Base-by-base conservation (phyloP, 2,113 vertebrate genomes). In the Centrocercus urophasianus region DNA sequence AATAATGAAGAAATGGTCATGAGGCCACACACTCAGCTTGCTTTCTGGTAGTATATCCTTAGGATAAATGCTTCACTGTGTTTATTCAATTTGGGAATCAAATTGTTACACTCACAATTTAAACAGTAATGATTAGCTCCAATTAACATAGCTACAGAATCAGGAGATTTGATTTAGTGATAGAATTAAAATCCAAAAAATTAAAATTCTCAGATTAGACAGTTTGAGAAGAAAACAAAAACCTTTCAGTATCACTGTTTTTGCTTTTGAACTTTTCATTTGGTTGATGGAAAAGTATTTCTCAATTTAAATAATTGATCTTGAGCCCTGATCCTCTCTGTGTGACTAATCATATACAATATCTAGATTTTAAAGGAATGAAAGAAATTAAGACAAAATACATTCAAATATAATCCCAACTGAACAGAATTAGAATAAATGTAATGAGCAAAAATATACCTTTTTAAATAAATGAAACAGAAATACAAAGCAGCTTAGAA, bases 391-490 rank as follows among this genome's bases (percentile, higher is more conserved):
- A 81, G 66, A 90, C 40, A 95, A 96, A 97, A 93, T 61, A 27
- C 48, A 88, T 92, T 89, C 20, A 57, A 32, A 6, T 7, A 8
- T 67, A 75, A 25, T 34, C 47, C 45, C n/a, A 67, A 18, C 52
- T 89, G 54, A 95, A 34, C 36, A 61, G 72, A 87, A 91, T 27
- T 74, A 8, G n/a, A 93, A 92, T 86, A n/a, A 95, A 92, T 66
- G 67, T 54, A 94, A 92, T 71, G 38, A 81, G 34, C 60, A 88
- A 94, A 96, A 0, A 16, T 38, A 36, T 27, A 40, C 48, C 27
- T 95, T 96, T 87, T 96, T 83, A 94, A 88, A 52, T 22, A 83
- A 36, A 96, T 90, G 71, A 95, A 92, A 89, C 22, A 93, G 36
- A 92, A 93, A 86, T 87, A 91, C 7, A 80, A 87, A 94, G 93